Conservation (phyloP, 1,140 invertebrate genomes). For the Antheraea mylitta region DNA sequence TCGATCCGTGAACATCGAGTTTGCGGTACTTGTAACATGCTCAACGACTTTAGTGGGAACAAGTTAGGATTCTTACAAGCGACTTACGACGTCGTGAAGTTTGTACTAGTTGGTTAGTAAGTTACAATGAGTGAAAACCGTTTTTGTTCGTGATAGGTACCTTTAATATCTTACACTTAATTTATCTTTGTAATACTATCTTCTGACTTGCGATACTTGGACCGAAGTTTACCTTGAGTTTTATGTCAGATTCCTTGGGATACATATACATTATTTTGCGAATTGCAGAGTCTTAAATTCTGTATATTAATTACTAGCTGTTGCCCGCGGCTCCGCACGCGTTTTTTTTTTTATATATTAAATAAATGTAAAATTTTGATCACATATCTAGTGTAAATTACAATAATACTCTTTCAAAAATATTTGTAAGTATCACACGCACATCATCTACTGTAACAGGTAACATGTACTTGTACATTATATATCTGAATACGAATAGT, state of each 20-base stretch:
- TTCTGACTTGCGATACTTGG: not conserved
- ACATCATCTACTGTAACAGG: too few relatives aligned
- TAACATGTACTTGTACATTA: too few relatives aligned
- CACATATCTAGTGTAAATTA: too few relatives aligned
- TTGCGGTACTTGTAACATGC: constrained; percentile 9
- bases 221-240: not conserved
- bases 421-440: too few relatives aligned
- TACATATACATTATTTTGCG: too few relatives aligned
- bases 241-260: not conserved
- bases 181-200: not conserved
- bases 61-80: constrained; percentile 13
- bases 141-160: constrained; percentile 5
- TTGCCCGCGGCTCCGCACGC: too few relatives aligned
- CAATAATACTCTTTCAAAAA: too few relatives aligned
- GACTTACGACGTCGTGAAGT: constrained; percentile 22
- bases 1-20: not conserved
- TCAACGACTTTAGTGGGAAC: constrained; percentile 16
- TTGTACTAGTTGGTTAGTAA: constrained; percentile 14
- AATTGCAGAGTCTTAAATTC: too few relatives aligned
- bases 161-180: not conserved
- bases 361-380: too few relatives aligned
- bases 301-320: too few relatives aligned
- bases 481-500: too few relatives aligned
- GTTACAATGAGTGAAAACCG: constrained; percentile 2
- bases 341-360: too few relatives aligned